Base-by-base conservation (phyloP, 1,140 invertebrate species). In the Scaptomyza montana region DNA sequence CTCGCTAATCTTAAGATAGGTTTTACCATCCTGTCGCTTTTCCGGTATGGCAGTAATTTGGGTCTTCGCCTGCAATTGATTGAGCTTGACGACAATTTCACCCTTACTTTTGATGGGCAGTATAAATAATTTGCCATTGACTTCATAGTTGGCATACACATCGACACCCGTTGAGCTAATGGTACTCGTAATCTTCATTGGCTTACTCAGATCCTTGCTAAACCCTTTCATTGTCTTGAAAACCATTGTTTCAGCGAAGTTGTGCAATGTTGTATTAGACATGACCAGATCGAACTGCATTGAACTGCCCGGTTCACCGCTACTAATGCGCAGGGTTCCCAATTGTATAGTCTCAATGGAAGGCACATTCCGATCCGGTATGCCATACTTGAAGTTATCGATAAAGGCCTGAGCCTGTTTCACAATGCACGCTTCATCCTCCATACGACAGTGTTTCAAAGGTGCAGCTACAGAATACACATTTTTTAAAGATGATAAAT, bases 81-180 rank as follows among this genome's bases (percentile, higher is more conserved):
- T 30, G 3, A 87, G 3, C 10, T 46, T 74, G 28, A 87, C 69
- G 25, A 46, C 10, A 1, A 74, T 0, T 2, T 71, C 46, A 8
- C 84, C 84, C 16, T 64, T 60, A 55, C 84, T 74, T 6, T 79
- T 33, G 0, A 87, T 59, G 10, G 84, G 84, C 49, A 87, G 50
- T 3, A 87, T 66, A 6, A 87, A 61, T 3, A 87, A 54, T 46
- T 77, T 82, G 25, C 84, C 84, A 3, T 74, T 59, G 0, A 87
- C 82, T 5, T 89, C 76, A 41, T 87, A 87, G n/a, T 77, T 54
- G 36, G 84, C 60, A 3, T n/a, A 73, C 46, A 87, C n/a, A 36
- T 74, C 76, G 21, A 84, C 10, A 8, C 55, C 28, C 0, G 76
- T 50, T 6, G 47, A 3, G 0, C n/a, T 39, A 0, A 69, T 33